Evolutionary conservation across 2,113 vertebrate species (phyloP), one percentile per base, ranked within the genome.

Genomic region (Pterophyllum scalare): DNA sequence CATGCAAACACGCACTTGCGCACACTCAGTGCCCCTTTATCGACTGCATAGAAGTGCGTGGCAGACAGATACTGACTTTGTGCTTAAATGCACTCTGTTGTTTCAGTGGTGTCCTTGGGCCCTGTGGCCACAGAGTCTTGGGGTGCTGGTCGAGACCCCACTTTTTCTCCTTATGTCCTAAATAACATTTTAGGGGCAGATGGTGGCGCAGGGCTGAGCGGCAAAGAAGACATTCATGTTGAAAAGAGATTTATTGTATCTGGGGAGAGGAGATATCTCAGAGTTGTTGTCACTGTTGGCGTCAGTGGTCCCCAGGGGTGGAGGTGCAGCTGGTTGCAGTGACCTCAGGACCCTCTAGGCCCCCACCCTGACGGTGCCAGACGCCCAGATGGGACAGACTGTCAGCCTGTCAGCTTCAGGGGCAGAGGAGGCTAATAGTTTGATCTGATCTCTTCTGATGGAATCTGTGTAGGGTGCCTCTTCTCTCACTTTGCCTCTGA

Each of bases 401-500:
- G 91, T 91, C 87, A 90, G 88, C 75, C 60, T 91, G 92, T 89
- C 86, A 91, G 87, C 86, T 89, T 75, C 65, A 84, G 85, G 90
- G 90, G 56, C 82, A 82, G 82, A 77, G 89, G 74, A 89, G 88
- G 82, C 87, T 86, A 88, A 89, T 89, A 35, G 86, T 85, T 90
- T 94, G 93, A 94, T 94, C 88, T 94, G 93, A 94, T 94, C 80
- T 87, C 81, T 91, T 93, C 77, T 94, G 94, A 94, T 92, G 87
- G 90, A 90, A 91, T 93, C 90, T 94, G 86, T 82, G 72, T 82
- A 89, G 87, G 86, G 83, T 38, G 77, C 64, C 81, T 87, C 84
- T 79, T 81, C 85, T 89, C 78, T 93, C 77, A 56, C 88, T 93
- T 52, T 62, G 64, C 81, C 67, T 87, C 33, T 31, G 80, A 84